These are phyloP conservation scores for Ornithoptera alexandrae DNA, from an alignment of 2,888 invertebrate species.

Conservation along the genomic window DNA sequence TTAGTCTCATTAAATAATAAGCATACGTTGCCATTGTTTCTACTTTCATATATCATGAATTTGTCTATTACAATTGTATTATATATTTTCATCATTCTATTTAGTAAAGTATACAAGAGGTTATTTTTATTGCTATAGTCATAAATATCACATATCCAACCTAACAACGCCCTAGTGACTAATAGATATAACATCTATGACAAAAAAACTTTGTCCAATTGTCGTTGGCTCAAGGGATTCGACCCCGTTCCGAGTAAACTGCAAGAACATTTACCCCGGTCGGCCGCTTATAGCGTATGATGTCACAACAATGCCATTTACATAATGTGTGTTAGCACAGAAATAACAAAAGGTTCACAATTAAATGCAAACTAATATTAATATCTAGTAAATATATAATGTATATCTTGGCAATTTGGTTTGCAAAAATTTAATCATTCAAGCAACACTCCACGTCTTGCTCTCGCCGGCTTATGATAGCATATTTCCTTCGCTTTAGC, in stretches of 20 bases:
- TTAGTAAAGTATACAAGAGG: neutral
- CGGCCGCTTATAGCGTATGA: conserved; percentile 43
- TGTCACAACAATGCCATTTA: conserved; percentile 45
- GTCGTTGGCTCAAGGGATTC: conserved; percentile 48
- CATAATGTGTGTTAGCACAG: conserved; percentile 36
- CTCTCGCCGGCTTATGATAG: conserved; percentile 32
- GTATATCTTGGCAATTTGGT: neutral
- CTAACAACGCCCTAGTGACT: conserved; percentile 20
- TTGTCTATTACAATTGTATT: too few relatives aligned
- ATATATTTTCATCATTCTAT: neutral
- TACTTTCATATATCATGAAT: neutral
- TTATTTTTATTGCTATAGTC: neutral
- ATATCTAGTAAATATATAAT: neutral
- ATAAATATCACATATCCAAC: neutral
- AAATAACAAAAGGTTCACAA: conserved; percentile 21
- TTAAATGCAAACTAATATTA: conserved; percentile 19
- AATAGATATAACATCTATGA: conserved; percentile 43
- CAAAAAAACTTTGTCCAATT: conserved; percentile 59
- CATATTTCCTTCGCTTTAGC: conserved; percentile 48
- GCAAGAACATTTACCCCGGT: conserved; percentile 53
- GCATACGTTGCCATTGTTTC: neutral
- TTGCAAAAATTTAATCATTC: conserved; percentile 8
- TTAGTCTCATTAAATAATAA: neutral
- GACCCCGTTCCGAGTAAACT: conserved; percentile 57
- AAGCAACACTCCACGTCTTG: conserved; percentile 9